phyloP scores from a whole-genome alignment of 2,888 invertebrate species.

The Dryococelus australis region DNA sequence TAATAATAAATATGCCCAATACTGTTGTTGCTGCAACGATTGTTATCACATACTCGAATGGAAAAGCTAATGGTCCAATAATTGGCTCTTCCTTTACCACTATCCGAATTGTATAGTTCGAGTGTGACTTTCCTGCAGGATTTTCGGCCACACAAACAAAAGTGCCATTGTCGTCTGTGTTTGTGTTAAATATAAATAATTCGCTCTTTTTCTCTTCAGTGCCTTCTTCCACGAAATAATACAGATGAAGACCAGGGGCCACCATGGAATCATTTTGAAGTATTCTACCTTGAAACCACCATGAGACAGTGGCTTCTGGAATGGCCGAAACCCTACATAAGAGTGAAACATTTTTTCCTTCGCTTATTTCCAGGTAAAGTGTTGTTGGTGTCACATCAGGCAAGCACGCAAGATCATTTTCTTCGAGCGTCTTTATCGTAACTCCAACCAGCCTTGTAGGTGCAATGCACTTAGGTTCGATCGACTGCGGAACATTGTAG shows the following conservation, averaged over 20 bases:
- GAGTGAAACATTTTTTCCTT: constrained; percentile 82
- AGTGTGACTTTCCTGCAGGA: constrained; percentile 78
- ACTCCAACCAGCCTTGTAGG: constrained; percentile 73
- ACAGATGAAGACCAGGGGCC: constrained; percentile 71
- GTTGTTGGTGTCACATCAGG: constrained; percentile 81
- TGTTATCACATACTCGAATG: constrained; percentile 74
- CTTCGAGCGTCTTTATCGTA: constrained; percentile 71
- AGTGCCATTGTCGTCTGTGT: constrained; percentile 82
- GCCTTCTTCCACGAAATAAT: constrained; percentile 77
- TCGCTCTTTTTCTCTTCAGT: constrained; percentile 78
- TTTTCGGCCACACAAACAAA: constrained; percentile 88
- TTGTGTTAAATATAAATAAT: constrained; percentile 79
- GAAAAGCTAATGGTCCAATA: constrained; percentile 72
- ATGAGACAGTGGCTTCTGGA: constrained; percentile 81
- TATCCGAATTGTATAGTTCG: constrained; percentile 82
- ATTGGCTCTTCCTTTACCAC: constrained; percentile 77
- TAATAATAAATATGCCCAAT: constrained; percentile 69
- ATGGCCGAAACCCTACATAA: constrained; percentile 81
- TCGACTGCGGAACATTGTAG: constrained; percentile 78
- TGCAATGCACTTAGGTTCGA: constrained; percentile 78
- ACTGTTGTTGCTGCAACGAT: constrained; percentile 72
- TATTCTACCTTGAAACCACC: constrained; percentile 72
- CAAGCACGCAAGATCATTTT: constrained; percentile 79
- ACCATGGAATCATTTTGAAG: constrained; percentile 78
- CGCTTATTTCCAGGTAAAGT: constrained; percentile 77